Evolutionary conservation across 2,113 vertebrate species (phyloP).

Genomic region (Cebidichthys violaceus): DNA sequence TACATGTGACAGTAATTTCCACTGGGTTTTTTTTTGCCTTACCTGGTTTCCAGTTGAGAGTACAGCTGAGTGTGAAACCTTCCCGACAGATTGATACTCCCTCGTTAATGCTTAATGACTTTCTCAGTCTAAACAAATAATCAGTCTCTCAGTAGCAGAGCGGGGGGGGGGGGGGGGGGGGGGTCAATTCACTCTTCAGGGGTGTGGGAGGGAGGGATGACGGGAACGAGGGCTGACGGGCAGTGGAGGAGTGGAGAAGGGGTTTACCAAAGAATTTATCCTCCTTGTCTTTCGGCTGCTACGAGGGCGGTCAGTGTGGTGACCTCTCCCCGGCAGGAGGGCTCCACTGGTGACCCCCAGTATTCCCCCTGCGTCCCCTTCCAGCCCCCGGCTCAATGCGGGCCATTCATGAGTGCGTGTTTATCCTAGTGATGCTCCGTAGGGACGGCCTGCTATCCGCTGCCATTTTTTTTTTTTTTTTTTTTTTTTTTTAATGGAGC

Average conservation of each 20-base stretch:
- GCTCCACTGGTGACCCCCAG: slow-evolving; percentile 84
- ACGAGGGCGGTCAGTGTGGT: slow-evolving; percentile 87
- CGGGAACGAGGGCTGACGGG: slow-evolving; percentile 29
- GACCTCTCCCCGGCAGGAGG: slow-evolving; percentile 77
- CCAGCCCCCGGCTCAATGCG: slow-evolving; percentile 70
- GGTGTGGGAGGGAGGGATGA: slow-evolving; percentile 28
- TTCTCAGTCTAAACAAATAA: slow-evolving; percentile 91
- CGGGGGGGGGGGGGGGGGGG: slow-evolving; percentile 62
- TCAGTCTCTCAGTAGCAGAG: slow-evolving; percentile 83
- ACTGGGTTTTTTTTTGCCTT: background rate
- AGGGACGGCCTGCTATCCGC: slow-evolving; percentile 74
- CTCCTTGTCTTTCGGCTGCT: slow-evolving; percentile 81
- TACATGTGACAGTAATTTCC: slow-evolving; percentile 11
- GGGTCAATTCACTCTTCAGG: slow-evolving; percentile 61
- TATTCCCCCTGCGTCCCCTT: slow-evolving; percentile 78
- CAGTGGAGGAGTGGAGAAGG: slow-evolving; percentile 38
- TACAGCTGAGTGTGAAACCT: slow-evolving; percentile 36
- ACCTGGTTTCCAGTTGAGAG: slow-evolving; percentile 42
- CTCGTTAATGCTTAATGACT: slow-evolving; percentile 83
- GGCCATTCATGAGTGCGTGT: slow-evolving; percentile 80
- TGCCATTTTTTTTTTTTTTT: slow-evolving; percentile 68
- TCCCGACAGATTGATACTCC: slow-evolving; percentile 66
- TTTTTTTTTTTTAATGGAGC: too few relatives aligned
- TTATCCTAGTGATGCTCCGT: slow-evolving; percentile 77
- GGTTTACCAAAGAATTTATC: slow-evolving; percentile 84